Percentiles rank a stretch among this genome's conserved stretches.
These are phyloP conservation scores for Cardiocondyla obscurior DNA, from an alignment of 1,140 invertebrate species.

Conservation along the genomic window DNA sequence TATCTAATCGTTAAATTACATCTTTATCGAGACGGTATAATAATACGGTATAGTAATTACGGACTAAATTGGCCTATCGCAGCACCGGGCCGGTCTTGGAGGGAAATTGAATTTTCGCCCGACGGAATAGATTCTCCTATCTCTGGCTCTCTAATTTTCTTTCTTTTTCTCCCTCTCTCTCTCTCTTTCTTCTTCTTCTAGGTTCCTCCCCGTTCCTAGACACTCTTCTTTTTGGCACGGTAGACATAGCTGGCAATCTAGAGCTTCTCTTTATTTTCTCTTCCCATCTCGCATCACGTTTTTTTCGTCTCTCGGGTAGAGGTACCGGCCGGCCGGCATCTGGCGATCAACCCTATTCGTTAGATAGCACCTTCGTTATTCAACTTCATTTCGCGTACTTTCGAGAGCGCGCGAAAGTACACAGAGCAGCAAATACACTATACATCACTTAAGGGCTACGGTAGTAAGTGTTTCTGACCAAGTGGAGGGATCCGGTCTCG, in stretches of 20 bases:
- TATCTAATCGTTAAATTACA: slow-evolving; percentile 59
- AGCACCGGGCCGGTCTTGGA: slow-evolving; percentile 64
- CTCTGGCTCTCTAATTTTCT: background rate
- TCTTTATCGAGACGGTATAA: slow-evolving; percentile 60
- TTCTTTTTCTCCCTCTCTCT: slow-evolving; percentile 6
- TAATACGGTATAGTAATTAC: slow-evolving; percentile 56
- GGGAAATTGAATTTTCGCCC: slow-evolving; percentile 61
- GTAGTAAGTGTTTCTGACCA: slow-evolving; percentile 56
- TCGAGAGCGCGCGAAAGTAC: slow-evolving; percentile 56
- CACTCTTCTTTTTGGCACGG: slow-evolving; percentile 46
- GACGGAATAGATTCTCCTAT: slow-evolving; percentile 56
- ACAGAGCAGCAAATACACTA: slow-evolving; percentile 67
- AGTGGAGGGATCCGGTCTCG: slow-evolving; percentile 48
- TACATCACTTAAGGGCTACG: slow-evolving; percentile 64
- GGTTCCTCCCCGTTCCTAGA: slow-evolving; percentile 39
- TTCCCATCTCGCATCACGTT: slow-evolving; percentile 14
- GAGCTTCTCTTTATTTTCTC: slow-evolving; percentile 13
- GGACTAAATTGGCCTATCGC: slow-evolving; percentile 67
- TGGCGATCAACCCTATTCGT: slow-evolving; percentile 72
- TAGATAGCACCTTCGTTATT: slow-evolving; percentile 81
- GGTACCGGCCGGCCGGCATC: slow-evolving; percentile 60
- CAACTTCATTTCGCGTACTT: slow-evolving; percentile 68
- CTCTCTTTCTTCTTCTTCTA: background rate
- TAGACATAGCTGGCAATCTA: slow-evolving; percentile 35
- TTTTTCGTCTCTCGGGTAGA: slow-evolving; percentile 21